Percentiles rank a stretch among this genome's conserved stretches.
Evolutionary conservation across 2,797 vertebrate species (phyloP).

Genomic region (Aplochiton taeniatus): DNA sequence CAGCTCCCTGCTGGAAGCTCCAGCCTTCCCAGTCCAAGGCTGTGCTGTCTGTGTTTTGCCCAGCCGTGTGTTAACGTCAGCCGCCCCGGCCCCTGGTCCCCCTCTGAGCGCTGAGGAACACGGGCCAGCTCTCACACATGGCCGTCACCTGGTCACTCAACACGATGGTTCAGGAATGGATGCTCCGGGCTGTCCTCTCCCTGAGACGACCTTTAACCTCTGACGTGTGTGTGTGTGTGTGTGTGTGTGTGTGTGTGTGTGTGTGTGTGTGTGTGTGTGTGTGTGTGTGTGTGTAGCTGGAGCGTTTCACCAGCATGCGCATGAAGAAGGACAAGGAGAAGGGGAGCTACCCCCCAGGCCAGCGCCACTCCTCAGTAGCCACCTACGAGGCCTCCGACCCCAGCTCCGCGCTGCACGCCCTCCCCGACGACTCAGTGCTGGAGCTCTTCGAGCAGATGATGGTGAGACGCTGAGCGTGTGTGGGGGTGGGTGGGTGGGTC

Average conservation of each 20-base stretch:
- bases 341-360: slow-evolving; percentile 44
- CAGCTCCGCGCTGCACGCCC: slow-evolving; percentile 72
- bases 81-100: too few relatives aligned
- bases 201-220: slow-evolving; percentile 1
- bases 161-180: too few relatives aligned
- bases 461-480: slow-evolving; percentile 73
- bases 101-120: too few relatives aligned
- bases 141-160: too few relatives aligned
- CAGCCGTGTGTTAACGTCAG: too few relatives aligned
- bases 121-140: too few relatives aligned
- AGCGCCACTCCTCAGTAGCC: slow-evolving; percentile 81
- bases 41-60: too few relatives aligned
- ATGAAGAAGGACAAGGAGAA: slow-evolving; percentile 93
- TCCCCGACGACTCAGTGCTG: slow-evolving; percentile 82
- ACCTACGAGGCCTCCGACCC: slow-evolving; percentile 76
- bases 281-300: slow-evolving; percentile 75
- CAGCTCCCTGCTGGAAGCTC: too few relatives aligned
- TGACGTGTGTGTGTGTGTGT: slow-evolving; percentile 16
- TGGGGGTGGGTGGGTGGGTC: background rate
- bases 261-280: too few relatives aligned
- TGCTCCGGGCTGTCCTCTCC: too few relatives aligned
- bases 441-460: slow-evolving; percentile 92
- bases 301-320: slow-evolving; percentile 92
- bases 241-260: too few relatives aligned
- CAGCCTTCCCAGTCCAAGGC: too few relatives aligned